Evolutionary conservation across 2,113 vertebrate species (phyloP), one percentile per base, ranked within the genome.

Genomic region (Halcyon malimbica): DNA sequence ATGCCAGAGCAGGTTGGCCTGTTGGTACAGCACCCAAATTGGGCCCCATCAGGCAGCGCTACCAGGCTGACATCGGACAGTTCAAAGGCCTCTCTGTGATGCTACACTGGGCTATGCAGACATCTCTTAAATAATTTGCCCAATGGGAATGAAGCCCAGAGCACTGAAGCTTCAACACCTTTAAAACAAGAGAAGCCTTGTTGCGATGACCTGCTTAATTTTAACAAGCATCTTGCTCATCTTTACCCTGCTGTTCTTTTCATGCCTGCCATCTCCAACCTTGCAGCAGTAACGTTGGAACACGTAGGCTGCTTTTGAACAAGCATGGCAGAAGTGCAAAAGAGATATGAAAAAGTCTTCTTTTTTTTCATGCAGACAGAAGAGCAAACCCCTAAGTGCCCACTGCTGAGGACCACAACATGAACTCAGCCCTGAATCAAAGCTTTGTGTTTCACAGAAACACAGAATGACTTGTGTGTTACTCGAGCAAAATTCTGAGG

Each of bases 21-120:
- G n/a, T n/a, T 18, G 9, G n/a, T 76, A 13, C 0, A 3, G 44
- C 28, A 57, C 17, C 6, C 35, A 54, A 44, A 81, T 16, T 8
- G 7, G 16, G 10, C 6, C 9, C 19, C 51, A 16, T 4, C 1
- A 0, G 31, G n/a, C 37, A 33, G n/a, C 0, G 1, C 25, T 57
- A 48, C 29, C 33, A 89, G 31, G 11, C 23, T 44, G n/a, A 69
- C 29, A 26, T 8, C 12, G 51, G 10, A 13, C 28, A 50, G 28
- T 14, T 82, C 31, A 57, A 44, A 21, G 44, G 11, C 18, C 46
- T 57, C 35, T 60, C 71, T 17, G 20, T 68, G 60, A 51, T 59
- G 59, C 28, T 46, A 18, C 25, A 6, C 13, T 25, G 10, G 19
- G 5, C 4, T 2, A 42, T 16, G 23, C 29, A 87, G 37, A 11